A percentile compares a stretch with the other conserved stretches of the same genome.
Evolutionary conservation across 1,140 invertebrate genomes (phyloP).

Genomic region (Helicoverpa armigera): DNA sequence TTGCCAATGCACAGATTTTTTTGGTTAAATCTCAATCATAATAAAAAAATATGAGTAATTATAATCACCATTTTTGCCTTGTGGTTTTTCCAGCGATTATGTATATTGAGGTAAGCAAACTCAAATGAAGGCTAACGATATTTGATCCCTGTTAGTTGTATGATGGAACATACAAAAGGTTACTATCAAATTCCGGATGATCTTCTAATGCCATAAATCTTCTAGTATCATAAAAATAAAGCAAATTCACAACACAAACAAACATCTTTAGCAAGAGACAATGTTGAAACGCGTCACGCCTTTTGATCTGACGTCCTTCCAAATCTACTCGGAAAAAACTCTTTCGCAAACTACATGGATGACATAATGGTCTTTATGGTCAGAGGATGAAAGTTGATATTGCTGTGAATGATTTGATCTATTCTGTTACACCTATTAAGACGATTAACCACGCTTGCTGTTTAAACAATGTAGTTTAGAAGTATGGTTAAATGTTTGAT

Average conservation of each 20-base stretch:
- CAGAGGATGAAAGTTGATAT: slow-evolving; percentile 14
- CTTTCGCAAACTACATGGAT: slow-evolving; percentile 52
- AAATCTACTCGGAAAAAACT: slow-evolving; percentile 58
- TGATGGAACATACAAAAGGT: not conserved
- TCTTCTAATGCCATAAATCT: not conserved
- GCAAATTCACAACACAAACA: not conserved
- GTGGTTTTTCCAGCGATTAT: slow-evolving; percentile 13
- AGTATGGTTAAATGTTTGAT: slow-evolving; percentile 38
- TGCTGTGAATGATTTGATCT: slow-evolving; percentile 5
- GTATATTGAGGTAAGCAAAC: not conserved
- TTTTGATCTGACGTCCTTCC: slow-evolving; percentile 63
- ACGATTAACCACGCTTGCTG: slow-evolving; percentile 63
- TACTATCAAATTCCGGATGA: not conserved
- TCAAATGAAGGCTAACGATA: not conserved
- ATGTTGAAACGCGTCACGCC: slow-evolving; percentile 64
- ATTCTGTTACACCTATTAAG: slow-evolving; percentile 62
- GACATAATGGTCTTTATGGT: slow-evolving; percentile 44
- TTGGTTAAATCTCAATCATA: no score
- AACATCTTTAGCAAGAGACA: slow-evolving; percentile 44
- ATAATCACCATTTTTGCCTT: not conserved
- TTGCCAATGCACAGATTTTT: no score
- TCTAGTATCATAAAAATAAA: not conserved
- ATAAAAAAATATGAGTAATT: not conserved
- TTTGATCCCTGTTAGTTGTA: not conserved
- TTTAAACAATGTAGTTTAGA: slow-evolving; percentile 53